Base-by-base conservation (phyloP, 2,797 vertebrate genomes). In the Zonotrichia albicollis region DNA sequence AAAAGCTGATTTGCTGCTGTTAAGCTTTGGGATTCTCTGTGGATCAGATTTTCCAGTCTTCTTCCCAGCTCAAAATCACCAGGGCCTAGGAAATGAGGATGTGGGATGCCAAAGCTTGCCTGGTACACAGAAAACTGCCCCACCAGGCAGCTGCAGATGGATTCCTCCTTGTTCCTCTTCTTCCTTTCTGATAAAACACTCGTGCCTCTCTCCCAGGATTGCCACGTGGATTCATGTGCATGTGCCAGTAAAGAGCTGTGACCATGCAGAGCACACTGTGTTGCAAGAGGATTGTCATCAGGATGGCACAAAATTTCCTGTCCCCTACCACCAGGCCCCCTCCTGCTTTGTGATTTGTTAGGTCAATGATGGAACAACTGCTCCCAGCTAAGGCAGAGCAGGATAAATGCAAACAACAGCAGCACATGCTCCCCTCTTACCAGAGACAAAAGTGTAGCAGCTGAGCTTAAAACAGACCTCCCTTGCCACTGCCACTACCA, bases 1-100 rank as follows among this genome's bases (percentile, higher is more conserved):
- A 93, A 93, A 96, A 92, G 46, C 83, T 91, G 86, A 91, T 94
- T 86, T 90, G 77, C 81, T 90, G 57, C 62, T 90, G 43, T 51
- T 85, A 93, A 90, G 61, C 71, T 83, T 81, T 78, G 40, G 30
- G 71, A 82, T 78, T 68, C 82, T 89, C 46, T 73, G 23, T 48
- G 85, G 85, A 70, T 95, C 62, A 10, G 16, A 81, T 67, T 75
- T 66, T 76, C n/a, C 64, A 81, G 50, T 15, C 15, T 64, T 78
- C 58, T 85, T 79, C 45, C 55, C 20, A 58, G 26, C 53, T 57
- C 42, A 36, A 84, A 87, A 81, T 58, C 73, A 38, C 40, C 27
- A 61, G 34, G 53, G 72, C 15, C 36, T 84, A 12, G 6, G 45
- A 80, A 94, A 89, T 11, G 22, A 70, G 57, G 34, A n/a, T 30